Percentiles rank a stretch among this genome's conserved stretches.
Conservation (phyloP, 1,140 invertebrate species). For the Lysiphlebus fabarum region DNA sequence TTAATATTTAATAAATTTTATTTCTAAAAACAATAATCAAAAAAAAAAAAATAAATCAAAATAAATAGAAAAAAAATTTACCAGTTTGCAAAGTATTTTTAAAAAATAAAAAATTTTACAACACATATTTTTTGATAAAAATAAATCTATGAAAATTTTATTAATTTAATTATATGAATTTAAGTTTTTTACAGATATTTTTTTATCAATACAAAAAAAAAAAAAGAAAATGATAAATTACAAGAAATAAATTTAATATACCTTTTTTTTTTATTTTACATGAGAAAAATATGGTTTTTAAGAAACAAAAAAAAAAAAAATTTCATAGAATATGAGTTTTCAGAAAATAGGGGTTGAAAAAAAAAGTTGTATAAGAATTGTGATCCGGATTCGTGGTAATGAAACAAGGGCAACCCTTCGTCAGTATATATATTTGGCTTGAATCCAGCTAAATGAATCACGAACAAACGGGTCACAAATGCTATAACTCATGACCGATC, state of each 20-base stretch:
- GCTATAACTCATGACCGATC: conserved; percentile 38
- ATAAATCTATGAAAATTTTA: too few relatives aligned
- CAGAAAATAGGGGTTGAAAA: conserved; percentile 16
- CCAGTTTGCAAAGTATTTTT: too few relatives aligned
- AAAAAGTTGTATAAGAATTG: conserved; percentile 23
- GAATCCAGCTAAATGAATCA: conserved; percentile 45
- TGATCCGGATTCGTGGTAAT: conserved; percentile 34
- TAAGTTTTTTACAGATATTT: too few relatives aligned
- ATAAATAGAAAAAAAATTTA: too few relatives aligned
- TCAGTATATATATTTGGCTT: conserved; percentile 39
- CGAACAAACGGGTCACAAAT: conserved; percentile 32
- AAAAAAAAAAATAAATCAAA: too few relatives aligned
- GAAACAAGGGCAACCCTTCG: conserved; percentile 38
- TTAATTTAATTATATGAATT: too few relatives aligned
- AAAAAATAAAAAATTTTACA: not conserved
- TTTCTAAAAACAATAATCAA: too few relatives aligned
- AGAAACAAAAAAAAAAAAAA: conserved; percentile 17
- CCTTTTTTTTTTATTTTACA: not conserved
- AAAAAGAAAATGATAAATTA: too few relatives aligned
- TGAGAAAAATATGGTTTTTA: conserved; percentile 1
- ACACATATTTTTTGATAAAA: too few relatives aligned
- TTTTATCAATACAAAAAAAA: too few relatives aligned
- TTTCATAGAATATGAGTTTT: conserved; percentile 19
- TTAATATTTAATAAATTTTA: too few relatives aligned
- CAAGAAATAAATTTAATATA: not conserved